These are phyloP conservation scores for Odontesthes bonariensis DNA, from an alignment of 2,113 vertebrate species.

Conservation along the genomic window DNA sequence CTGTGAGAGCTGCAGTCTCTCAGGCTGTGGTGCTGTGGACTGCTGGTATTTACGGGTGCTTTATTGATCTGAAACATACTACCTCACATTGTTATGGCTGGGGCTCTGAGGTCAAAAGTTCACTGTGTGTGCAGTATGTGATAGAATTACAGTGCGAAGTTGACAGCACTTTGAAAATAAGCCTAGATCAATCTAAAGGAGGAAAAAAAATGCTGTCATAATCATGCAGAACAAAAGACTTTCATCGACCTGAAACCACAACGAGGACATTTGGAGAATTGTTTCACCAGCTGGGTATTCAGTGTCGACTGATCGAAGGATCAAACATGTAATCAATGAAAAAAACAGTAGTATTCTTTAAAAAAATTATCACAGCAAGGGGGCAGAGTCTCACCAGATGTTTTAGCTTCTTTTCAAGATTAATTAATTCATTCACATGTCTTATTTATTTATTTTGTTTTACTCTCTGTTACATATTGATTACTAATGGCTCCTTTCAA, in stretches of 20 bases:
- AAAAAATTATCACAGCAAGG: neutral
- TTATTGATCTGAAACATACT: conserved; percentile 42
- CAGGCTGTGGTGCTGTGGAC: conserved; percentile 21
- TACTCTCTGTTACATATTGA: no score
- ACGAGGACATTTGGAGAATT: neutral
- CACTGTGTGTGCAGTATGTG: neutral
- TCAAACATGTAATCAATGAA: neutral
- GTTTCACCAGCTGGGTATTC: neutral
- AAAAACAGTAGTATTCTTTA: neutral
- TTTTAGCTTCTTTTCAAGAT: no score
- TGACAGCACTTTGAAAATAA: neutral
- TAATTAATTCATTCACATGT: no score
- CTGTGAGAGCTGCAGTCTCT: conserved; percentile 22
- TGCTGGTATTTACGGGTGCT: conserved; percentile 30
- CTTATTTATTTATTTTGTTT: no score
- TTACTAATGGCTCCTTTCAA: no score
- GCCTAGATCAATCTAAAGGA: neutral
- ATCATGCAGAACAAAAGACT: neutral
- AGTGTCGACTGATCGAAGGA: neutral
- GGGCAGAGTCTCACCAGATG: no score
- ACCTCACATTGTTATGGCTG: conserved; percentile 36
- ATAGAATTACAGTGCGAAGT: neutral
- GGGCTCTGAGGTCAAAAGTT: conserved; percentile 24
- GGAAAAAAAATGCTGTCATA: no score
- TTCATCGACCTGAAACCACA: neutral